Conservation (phyloP, 2,797 vertebrate species). For the Botia kubotai region DNA sequence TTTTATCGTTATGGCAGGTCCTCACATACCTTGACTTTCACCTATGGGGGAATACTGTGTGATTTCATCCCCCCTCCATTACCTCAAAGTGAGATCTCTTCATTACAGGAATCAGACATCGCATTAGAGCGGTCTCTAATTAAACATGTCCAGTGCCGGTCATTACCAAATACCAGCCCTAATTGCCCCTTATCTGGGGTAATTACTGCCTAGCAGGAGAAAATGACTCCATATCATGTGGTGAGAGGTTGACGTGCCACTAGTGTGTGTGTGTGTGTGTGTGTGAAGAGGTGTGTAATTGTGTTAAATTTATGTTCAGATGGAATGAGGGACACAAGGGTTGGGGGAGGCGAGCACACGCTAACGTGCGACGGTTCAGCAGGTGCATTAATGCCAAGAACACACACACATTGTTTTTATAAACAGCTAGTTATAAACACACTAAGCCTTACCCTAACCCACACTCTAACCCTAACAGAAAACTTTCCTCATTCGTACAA, state of each 20-base stretch:
- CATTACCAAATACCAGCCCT: conserved; percentile 81
- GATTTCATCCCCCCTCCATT: conserved; percentile 61
- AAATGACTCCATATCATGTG: conserved; percentile 66
- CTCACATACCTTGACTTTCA: background rate
- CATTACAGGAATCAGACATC: conserved; percentile 75
- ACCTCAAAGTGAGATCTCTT: conserved; percentile 69
- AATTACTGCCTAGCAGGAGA: conserved; percentile 76
- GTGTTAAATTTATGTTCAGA: conserved; percentile 50
- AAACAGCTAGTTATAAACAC: too few species aligned
- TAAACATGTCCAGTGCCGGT: conserved; percentile 82
- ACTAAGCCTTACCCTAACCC: too few species aligned
- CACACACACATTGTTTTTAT: conserved; percentile 14
- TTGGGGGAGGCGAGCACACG: conserved; percentile 46
- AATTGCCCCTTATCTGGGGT: conserved; percentile 81
- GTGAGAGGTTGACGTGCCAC: conserved; percentile 53
- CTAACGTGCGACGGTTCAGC: conserved; percentile 53
- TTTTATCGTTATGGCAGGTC: background rate
- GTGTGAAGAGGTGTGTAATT: conserved; percentile 46
- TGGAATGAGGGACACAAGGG: conserved; percentile 43
- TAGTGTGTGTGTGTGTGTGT: conserved; percentile 41
- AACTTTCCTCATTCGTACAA: too few species aligned
- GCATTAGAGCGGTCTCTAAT: conserved; percentile 76
- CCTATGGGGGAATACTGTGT: background rate
- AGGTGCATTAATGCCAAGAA: conserved; percentile 62
- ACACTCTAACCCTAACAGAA: too few species aligned